Percentiles rank a stretch among this genome's conserved stretches.
Evolutionary conservation across 37 sponge, comb jelly and placozoan genomes (phyloP).

Genomic region (Beroe forskalii): DNA sequence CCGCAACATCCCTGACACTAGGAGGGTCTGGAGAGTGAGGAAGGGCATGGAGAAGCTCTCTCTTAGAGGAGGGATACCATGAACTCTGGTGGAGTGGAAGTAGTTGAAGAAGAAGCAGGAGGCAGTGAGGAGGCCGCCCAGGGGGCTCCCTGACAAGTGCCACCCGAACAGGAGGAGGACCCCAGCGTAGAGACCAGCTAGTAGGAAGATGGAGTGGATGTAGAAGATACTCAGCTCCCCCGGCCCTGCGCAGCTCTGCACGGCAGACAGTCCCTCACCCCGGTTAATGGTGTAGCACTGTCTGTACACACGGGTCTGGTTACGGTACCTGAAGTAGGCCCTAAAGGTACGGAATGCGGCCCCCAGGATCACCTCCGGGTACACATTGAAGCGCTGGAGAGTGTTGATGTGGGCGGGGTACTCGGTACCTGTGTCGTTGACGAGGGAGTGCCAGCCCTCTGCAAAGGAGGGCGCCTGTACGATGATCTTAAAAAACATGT

Average conservation of each 20-base stretch:
- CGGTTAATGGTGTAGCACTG: constrained; percentile 76
- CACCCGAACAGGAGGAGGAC: constrained; percentile 72
- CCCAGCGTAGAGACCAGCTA: constrained; percentile 73
- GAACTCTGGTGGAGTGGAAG: constrained; percentile 79
- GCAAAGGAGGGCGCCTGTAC: constrained; percentile 70
- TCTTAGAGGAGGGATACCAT: constrained; percentile 96
- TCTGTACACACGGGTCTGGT: neutral
- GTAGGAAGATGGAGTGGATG: constrained; percentile 78
- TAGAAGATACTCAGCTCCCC: constrained; percentile 86
- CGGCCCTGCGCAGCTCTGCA: constrained; percentile 73
- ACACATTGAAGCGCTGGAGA: constrained; percentile 87
- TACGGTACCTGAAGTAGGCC: neutral
- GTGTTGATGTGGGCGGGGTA: constrained; percentile 89
- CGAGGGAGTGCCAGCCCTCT: constrained; percentile 68
- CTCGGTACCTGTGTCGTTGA: constrained; percentile 84
- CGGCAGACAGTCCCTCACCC: constrained; percentile 73
- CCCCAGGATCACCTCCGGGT: constrained; percentile 85
- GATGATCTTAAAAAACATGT: constrained; percentile 91
- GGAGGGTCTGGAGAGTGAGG: constrained; percentile 76
- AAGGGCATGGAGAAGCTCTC: constrained; percentile 95
- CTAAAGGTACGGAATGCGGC: constrained; percentile 69
- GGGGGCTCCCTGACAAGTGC: constrained; percentile 70
- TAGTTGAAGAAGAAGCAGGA: constrained; percentile 81
- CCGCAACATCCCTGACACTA: constrained; percentile 71
- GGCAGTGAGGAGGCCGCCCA: constrained; percentile 71